Conservation (phyloP, 2,113 vertebrate species). For the Plectropomus leopardus region DNA sequence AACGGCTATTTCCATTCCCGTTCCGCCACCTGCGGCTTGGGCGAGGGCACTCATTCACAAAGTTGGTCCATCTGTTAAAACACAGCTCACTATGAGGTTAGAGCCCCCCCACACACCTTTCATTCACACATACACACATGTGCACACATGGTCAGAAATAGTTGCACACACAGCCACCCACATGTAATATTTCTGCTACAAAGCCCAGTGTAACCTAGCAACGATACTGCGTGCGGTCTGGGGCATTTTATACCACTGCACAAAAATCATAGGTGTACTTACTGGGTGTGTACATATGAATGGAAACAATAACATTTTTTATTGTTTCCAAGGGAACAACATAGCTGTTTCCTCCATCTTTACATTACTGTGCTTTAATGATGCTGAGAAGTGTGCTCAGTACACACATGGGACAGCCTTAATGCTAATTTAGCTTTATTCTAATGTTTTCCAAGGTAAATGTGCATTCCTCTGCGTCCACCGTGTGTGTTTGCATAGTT, state of each 20-base stretch:
- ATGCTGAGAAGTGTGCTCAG: conserved; percentile 26
- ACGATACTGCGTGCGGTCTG: conserved; percentile 69
- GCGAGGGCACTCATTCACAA: conserved; percentile 30
- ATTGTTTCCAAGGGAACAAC: conserved; percentile 40
- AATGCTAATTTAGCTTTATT: background rate
- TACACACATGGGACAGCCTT: conserved; percentile 1
- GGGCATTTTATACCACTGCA: conserved; percentile 10
- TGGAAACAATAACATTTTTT: background rate
- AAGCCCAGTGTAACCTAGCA: conserved; percentile 74
- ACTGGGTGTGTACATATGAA: conserved; percentile 5
- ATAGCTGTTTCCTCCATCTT: conserved; percentile 11
- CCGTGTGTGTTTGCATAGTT: conserved; percentile 33
- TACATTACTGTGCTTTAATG: conserved; percentile 43
- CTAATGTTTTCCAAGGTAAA: conserved; percentile 17
- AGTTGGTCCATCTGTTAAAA: conserved; percentile 60
- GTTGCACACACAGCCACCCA: conserved; percentile 36
- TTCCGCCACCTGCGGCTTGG: conserved; percentile 24
- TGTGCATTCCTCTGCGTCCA: background rate
- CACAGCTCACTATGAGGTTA: conserved; percentile 16
- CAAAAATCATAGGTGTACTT: conserved; percentile 32
- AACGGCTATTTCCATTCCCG: conserved; percentile 9
- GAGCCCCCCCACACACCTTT: conserved; percentile 4
- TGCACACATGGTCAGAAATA: conserved; percentile 24
- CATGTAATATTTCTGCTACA: conserved; percentile 40
- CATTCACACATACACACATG: conserved; percentile 3